Conservation (phyloP, 1,140 invertebrate genomes). For the Heliconius congener region DNA sequence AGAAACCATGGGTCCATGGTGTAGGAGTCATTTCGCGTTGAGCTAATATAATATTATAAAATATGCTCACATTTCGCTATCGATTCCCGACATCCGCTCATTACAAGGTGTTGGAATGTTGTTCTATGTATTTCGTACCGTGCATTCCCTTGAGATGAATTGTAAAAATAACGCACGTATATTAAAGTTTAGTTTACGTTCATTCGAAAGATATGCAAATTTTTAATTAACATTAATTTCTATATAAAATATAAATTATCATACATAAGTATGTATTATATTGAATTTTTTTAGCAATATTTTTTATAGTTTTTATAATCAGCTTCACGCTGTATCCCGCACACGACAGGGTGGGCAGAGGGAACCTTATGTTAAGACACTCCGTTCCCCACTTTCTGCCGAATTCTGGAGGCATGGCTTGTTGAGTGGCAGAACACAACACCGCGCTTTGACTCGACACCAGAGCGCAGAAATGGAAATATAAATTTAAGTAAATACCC, state of each 20-base stretch:
- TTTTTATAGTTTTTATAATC: too few relatives aligned
- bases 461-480: too few relatives aligned
- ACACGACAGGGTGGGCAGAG: too few relatives aligned
- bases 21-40: slow-evolving; percentile 47
- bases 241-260: too few relatives aligned
- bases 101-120: slow-evolving; percentile 77
- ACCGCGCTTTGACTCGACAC: too few relatives aligned
- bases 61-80: slow-evolving; percentile 72
- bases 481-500: too few relatives aligned
- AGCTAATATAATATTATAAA: slow-evolving; percentile 57
- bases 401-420: too few relatives aligned
- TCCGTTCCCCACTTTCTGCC: too few relatives aligned
- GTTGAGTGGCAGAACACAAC: too few relatives aligned
- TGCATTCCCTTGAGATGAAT: slow-evolving; percentile 51
- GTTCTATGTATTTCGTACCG: slow-evolving; percentile 65
- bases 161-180: slow-evolving; percentile 37
- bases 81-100: slow-evolving; percentile 74
- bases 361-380: too few relatives aligned
- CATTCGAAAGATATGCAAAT: background rate
- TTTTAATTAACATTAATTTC: background rate
- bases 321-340: too few relatives aligned
- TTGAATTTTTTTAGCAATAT: background rate
- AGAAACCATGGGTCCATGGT: slow-evolving; percentile 43
- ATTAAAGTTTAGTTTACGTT: background rate
- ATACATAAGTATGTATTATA: background rate